Percentiles rank a stretch among this genome's conserved stretches.
These are phyloP conservation scores for Delphinus delphis DNA, from an alignment of 2,113 vertebrate species.

Conservation along the genomic window DNA sequence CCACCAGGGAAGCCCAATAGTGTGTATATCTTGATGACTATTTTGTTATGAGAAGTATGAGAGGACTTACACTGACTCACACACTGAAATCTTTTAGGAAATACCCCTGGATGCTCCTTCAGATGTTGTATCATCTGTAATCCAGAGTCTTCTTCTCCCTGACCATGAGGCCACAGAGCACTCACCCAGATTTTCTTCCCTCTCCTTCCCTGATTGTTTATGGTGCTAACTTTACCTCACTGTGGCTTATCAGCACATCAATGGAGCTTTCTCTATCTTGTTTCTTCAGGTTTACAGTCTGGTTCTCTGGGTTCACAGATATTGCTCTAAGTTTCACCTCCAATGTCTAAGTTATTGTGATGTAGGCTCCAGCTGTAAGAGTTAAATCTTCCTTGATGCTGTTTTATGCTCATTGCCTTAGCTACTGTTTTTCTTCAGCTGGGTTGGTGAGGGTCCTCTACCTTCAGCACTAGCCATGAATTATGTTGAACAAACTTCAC, in stretches of 20 bases:
- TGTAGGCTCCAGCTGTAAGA: too few species aligned
- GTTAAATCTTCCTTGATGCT: neutral
- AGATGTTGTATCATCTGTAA: fast-evolving
- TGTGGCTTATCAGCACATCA: neutral
- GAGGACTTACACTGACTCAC: neutral
- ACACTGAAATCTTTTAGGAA: neutral
- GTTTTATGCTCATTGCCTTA: neutral
- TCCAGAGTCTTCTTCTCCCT: neutral
- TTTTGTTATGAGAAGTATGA: neutral
- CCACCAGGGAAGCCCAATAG: neutral
- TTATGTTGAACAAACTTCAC: neutral
- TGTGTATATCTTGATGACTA: neutral
- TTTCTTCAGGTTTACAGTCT: neutral
- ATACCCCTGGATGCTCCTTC: neutral
- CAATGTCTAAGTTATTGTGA: neutral
- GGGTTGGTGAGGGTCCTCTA: neutral
- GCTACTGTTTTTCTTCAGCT: neutral
- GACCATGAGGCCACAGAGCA: neutral
- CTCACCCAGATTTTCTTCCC: neutral
- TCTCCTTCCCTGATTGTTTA: neutral
- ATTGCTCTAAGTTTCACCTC: neutral
- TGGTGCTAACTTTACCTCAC: neutral
- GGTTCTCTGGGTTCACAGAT: neutral
- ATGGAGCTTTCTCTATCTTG: neutral
- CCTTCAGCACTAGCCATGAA: neutral